Conservation (phyloP, 2,797 vertebrate genomes). For the Xenentodon cancila region DNA sequence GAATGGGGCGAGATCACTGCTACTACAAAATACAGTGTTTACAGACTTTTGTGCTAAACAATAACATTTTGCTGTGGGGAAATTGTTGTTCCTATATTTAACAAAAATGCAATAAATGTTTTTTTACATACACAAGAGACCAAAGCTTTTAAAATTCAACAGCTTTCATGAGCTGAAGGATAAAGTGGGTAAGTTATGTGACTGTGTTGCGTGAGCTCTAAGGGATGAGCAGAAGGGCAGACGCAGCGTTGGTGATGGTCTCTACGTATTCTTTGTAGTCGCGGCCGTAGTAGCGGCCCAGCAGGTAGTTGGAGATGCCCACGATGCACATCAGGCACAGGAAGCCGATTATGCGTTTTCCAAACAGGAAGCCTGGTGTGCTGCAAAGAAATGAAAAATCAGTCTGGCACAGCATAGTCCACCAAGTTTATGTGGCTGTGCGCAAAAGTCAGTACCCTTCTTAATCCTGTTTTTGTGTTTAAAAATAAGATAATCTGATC, state of each 20-base stretch:
- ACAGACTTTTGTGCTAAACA: too few species aligned
- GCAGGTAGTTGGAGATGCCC: slow-evolving; percentile 90
- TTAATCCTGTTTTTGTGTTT: too few species aligned
- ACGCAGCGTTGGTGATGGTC: slow-evolving; percentile 85
- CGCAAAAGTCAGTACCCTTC: too few species aligned
- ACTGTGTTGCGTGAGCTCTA: slow-evolving; percentile 50
- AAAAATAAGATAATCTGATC: too few species aligned
- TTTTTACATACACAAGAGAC: background rate
- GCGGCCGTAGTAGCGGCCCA: slow-evolving; percentile 79
- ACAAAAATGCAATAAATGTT: background rate
- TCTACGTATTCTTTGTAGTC: slow-evolving; percentile 90
- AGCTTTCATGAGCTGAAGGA: background rate
- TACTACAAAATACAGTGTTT: background rate
- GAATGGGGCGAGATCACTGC: background rate
- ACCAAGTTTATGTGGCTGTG: background rate
- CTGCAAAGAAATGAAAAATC: slow-evolving; percentile 60
- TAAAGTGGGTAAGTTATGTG: background rate
- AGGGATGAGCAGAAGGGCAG: slow-evolving; percentile 90
- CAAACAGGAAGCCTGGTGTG: slow-evolving; percentile 94
- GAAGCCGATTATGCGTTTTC: slow-evolving; percentile 91
- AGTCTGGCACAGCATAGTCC: accelerated
- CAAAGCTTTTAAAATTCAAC: background rate
- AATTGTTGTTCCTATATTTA: too few species aligned
- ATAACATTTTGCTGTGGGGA: background rate
- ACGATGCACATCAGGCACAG: slow-evolving; percentile 91